These are phyloP conservation scores for Mactromeris polynyma DNA, from an alignment of 2,888 invertebrate genomes.

Conservation along the genomic window DNA sequence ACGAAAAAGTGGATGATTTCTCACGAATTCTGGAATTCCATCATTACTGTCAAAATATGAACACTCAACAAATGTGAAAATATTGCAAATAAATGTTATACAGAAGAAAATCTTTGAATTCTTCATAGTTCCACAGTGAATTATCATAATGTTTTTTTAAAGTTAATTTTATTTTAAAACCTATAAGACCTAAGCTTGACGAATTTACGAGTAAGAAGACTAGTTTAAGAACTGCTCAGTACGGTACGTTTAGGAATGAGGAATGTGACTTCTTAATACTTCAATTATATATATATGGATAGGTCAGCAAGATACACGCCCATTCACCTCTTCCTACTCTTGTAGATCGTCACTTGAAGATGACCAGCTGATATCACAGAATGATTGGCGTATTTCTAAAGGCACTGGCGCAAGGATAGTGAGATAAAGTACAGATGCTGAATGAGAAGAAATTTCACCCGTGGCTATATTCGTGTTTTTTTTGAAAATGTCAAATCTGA, in stretches of 20 bases:
- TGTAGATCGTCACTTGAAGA: not conserved
- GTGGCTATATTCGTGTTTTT: not conserved
- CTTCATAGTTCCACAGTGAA: not conserved
- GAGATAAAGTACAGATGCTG: not conserved
- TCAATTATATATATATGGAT: not conserved
- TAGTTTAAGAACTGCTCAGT: too few relatives aligned
- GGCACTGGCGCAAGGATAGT: not conserved
- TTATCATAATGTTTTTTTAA: not conserved
- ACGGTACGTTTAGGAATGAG: not conserved
- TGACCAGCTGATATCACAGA: not conserved
- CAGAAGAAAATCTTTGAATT: not conserved
- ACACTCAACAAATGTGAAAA: not conserved
- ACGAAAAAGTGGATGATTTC: not conserved
- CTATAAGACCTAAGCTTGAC: too few relatives aligned
- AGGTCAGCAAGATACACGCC: not conserved
- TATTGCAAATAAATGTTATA: not conserved
- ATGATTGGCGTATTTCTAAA: not conserved
- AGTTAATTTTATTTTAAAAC: too few relatives aligned
- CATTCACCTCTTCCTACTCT: not conserved
- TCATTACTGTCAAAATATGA: not conserved
- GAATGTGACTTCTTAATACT: not conserved
- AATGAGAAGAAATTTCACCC: not conserved
- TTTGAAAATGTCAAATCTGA: not conserved
- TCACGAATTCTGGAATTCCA: not conserved
- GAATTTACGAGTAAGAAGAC: too few relatives aligned